Evolutionary conservation across 1,140 invertebrate species (phyloP).

Genomic region (Batillaria attramentaria): DNA sequence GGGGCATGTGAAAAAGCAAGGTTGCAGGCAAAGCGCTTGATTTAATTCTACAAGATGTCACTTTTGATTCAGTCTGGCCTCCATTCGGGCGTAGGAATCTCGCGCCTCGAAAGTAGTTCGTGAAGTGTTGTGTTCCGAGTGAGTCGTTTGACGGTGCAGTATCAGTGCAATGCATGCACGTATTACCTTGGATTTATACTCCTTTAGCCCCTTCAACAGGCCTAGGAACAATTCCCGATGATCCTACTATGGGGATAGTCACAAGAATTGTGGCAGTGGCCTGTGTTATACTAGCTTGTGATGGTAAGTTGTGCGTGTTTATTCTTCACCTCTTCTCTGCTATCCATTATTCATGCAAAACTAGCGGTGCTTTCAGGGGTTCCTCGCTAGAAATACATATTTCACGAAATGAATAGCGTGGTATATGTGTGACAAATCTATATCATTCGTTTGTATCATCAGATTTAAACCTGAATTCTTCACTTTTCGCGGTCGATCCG

Average conservation of each 20-base stretch:
- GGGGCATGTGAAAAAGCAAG: no score
- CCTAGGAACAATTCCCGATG: constrained; percentile 21
- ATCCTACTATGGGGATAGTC: constrained; percentile 28
- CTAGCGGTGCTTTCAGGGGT: background rate
- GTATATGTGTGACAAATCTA: no score
- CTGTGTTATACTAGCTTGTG: constrained; percentile 27
- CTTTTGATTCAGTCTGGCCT: constrained; percentile 18
- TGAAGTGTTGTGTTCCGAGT: constrained; percentile 19
- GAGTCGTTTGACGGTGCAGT: constrained; percentile 18
- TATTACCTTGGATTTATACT: constrained; percentile 22
- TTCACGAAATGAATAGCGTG: no score
- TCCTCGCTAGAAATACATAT: no score
- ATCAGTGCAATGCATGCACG: constrained; percentile 22
- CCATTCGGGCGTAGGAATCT: constrained; percentile 12
- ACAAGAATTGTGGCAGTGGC: constrained; percentile 20
- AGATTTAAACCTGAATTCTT: no score
- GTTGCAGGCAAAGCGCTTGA: background rate
- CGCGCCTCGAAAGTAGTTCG: constrained; percentile 18
- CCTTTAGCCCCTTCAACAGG: background rate
- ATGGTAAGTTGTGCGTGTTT: constrained; percentile 31
- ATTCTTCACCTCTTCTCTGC: constrained; percentile 13
- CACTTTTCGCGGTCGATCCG: no score
- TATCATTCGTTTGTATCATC: no score
- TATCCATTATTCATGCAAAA: constrained; percentile 33
- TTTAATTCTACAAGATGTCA: constrained; percentile 3